Conservation (phyloP, 2,113 vertebrate species). For the Fulica atra region DNA sequence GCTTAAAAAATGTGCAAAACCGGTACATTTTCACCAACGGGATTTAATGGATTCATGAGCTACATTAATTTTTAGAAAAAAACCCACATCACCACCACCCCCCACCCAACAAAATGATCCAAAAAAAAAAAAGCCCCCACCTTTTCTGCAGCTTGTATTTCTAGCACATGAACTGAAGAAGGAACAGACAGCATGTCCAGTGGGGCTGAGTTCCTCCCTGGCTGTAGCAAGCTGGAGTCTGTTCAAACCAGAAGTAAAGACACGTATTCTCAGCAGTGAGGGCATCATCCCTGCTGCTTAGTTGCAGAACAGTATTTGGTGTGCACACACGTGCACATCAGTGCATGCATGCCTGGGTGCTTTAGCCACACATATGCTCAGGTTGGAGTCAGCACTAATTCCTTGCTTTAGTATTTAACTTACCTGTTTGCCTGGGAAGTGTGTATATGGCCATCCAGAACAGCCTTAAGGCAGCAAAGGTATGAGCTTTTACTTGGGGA, state of each 20-base stretch:
- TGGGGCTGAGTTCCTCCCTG: background rate
- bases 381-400: background rate
- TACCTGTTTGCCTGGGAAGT: background rate
- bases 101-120: background rate
- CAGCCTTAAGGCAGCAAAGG: background rate
- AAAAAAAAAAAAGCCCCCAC: background rate
- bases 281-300: fast-evolving
- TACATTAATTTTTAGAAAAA: background rate
- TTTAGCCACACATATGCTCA: background rate
- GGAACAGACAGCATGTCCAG: background rate
- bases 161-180: background rate
- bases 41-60: background rate
- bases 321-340: fast-evolving
- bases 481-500: fast-evolving
- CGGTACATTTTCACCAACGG: background rate
- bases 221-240: background rate
- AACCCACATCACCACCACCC: too few relatives aligned
- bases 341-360: too few relatives aligned
- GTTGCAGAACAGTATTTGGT: background rate
- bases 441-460: background rate
- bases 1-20: background rate
- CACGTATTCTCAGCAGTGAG: fast-evolving
- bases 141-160: background rate
- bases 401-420: background rate
- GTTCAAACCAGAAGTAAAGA: background rate